Percentiles rank a stretch among this genome's conserved stretches.
phyloP scores from a whole-genome alignment of 1,140 invertebrate species.

The Melitaea cinxia region DNA sequence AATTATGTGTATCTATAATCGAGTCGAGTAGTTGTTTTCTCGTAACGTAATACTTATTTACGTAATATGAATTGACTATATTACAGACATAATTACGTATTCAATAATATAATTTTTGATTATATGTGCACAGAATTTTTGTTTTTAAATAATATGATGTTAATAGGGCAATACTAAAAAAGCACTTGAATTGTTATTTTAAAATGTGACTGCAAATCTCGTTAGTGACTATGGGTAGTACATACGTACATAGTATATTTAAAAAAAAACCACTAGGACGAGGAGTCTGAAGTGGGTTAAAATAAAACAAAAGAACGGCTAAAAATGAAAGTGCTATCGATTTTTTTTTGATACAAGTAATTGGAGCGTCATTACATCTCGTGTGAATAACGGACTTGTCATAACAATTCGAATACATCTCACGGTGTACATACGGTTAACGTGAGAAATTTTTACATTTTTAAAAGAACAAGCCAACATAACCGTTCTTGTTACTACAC shows the following conservation, averaged over 20 bases:
- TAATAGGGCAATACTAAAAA: too few species aligned
- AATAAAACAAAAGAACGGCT: constrained; percentile 25
- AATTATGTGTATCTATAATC: too few species aligned
- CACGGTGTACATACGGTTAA: constrained; percentile 30
- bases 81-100: too few species aligned
- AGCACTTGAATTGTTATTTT: too few species aligned
- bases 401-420: constrained; percentile 20
- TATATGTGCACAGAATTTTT: neutral
- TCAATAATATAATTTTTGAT: too few species aligned
- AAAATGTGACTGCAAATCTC: too few species aligned
- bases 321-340: constrained; percentile 24
- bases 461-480: neutral
- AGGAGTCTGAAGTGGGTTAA: constrained; percentile 26
- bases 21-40: neutral
- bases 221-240: too few species aligned
- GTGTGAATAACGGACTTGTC: constrained; percentile 16
- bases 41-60: neutral
- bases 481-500: neutral
- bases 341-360: constrained; percentile 25
- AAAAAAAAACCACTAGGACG: constrained; percentile 29
- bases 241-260: too few species aligned
- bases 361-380: constrained; percentile 21
- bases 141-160: too few species aligned
- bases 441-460: constrained; percentile 30
- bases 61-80: neutral